Evolutionary conservation across 1,140 invertebrate genomes (phyloP), one percentile per base, ranked within the genome.

Genomic region (Drosophila chauvacae): DNA sequence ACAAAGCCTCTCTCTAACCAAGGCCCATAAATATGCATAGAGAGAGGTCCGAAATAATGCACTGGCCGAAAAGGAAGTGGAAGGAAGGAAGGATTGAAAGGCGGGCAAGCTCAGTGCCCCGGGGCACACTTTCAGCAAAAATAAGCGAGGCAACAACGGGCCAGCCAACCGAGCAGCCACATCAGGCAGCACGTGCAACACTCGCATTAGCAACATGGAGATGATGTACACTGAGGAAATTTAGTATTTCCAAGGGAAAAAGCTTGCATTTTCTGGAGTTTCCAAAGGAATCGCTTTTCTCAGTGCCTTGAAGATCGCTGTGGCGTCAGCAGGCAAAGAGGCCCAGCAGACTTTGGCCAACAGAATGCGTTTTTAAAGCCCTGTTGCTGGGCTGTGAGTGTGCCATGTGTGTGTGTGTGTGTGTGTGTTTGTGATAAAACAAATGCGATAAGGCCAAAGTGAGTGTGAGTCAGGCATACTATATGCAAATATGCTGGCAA

Each of bases 401-500:
- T 62, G 59, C 70, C 35, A n/a, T 30, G 51, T 60, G 48, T 69
- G 44, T 4, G 16, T 62, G 59, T 79, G 64, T 73, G 77, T 88
- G 16, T 62, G 59, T 79, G 64, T 73, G 77, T 88, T 65, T 83
- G 50, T 85, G 85, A 90, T 90, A 80, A 90, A 90, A 90, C 85
- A 90, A 90, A 90, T 85, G 85, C 85, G 85, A 90, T 90, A 90
- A 90, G 85, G 63, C 74, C 80, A 65, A 73, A 81, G 73, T 73
- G 85, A 85, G 85, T 90, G 84, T 88, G 84, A 84, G 84, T 88
- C 81, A 85, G 85, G 68, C 77, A 76, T 57, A 55, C 53, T 55
- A 88, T 88, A 88, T 88, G 84, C 84, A 90, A 90, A 85, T 90
- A 88, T 84, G 85, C 80, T 69, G 84, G 84, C 80, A 77, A 77